A percentile compares a stretch with the other conserved stretches of the same genome.
Evolutionary conservation across 2,888 invertebrate species (phyloP).

Genomic region (Callosobruchus maculatus): DNA sequence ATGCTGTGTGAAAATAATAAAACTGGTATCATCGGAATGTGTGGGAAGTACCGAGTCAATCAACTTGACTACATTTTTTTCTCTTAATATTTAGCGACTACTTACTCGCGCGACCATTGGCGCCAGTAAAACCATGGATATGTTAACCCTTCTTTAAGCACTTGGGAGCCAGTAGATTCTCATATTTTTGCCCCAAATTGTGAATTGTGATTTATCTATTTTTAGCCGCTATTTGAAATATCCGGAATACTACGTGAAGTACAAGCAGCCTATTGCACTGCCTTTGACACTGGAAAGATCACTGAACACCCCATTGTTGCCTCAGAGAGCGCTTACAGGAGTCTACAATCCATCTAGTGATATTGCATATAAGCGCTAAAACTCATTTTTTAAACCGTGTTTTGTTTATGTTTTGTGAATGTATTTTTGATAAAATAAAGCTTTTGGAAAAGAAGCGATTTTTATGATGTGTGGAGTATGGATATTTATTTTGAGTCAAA

Average conservation of each 20-base stretch:
- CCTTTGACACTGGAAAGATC: slow-evolving; percentile 54
- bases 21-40: too few species aligned
- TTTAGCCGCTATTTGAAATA: slow-evolving; percentile 55
- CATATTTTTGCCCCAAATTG: background rate
- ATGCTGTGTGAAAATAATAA: too few species aligned
- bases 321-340: slow-evolving; percentile 57
- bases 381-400: background rate
- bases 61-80: too few species aligned
- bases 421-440: background rate
- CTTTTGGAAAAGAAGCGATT: too few species aligned
- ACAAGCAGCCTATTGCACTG: slow-evolving; percentile 58
- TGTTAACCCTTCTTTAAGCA: too few species aligned
- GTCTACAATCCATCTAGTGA: slow-evolving; percentile 56
- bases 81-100: too few species aligned
- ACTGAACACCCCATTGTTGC: slow-evolving; percentile 54
- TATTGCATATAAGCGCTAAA: slow-evolving; percentile 49
- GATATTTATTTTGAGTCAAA: too few species aligned
- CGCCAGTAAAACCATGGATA: too few species aligned
- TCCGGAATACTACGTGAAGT: slow-evolving; percentile 57
- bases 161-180: too few species aligned
- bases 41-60: too few species aligned
- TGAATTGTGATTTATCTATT: slow-evolving; percentile 10
- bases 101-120: too few species aligned
- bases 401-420: background rate
- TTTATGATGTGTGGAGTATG: too few species aligned